phyloP scores from a whole-genome alignment of 2,113 vertebrate species.

The Myotis yumanensis region DNA sequence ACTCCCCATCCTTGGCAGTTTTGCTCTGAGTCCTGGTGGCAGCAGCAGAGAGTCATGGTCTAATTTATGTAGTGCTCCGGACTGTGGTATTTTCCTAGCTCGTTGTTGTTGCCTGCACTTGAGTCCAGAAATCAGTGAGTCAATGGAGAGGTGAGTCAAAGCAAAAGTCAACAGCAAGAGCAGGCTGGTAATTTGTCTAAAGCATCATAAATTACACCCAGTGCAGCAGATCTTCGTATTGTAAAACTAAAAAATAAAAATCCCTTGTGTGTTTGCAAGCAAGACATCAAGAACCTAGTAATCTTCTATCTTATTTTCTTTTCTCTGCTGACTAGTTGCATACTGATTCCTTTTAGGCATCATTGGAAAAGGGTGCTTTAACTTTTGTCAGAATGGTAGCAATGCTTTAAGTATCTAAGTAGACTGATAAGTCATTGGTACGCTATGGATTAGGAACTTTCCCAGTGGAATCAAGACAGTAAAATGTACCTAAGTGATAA shows the following conservation, averaged over 20 bases:
- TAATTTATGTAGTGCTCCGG: not conserved
- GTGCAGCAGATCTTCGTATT: not conserved
- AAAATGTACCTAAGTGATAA: not conserved
- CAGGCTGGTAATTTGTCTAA: not conserved
- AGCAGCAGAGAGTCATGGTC: not conserved
- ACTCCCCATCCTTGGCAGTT: not conserved
- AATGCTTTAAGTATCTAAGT: not conserved
- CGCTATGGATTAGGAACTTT: not conserved
- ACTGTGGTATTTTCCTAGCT: not conserved
- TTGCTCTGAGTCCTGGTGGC: not conserved
- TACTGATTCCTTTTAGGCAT: not conserved
- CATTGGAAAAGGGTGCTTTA: not conserved
- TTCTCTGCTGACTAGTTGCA: not conserved
- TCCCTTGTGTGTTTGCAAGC: not conserved
- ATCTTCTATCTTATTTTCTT: not conserved
- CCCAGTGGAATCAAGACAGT: not conserved
- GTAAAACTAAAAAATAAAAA: not conserved
- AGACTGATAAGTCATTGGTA: not conserved
- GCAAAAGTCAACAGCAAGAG: not conserved
- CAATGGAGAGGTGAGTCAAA: not conserved
- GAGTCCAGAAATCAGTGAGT: slow-evolving; percentile 41
- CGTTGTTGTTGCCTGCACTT: not conserved
- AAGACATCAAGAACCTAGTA: not conserved
- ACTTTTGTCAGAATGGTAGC: not conserved
- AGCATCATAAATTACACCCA: not conserved